Evolutionary conservation across 2,888 invertebrate species (phyloP), one percentile per base, ranked within the genome.

Genomic region (Cephalotes varians): DNA sequence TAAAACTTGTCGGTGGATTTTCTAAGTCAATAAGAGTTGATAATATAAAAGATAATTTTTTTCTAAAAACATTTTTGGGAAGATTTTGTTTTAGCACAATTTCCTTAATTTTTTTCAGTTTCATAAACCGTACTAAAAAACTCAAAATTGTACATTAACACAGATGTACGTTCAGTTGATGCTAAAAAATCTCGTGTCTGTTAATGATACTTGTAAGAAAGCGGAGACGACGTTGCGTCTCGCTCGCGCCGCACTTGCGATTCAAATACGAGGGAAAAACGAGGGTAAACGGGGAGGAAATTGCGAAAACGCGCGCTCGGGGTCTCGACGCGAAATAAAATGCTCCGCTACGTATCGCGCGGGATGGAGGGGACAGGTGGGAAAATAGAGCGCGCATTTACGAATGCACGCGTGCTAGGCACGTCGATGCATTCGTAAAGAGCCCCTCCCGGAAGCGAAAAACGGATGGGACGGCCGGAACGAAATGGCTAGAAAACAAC

Each of bases 381-480:
- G 86, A 81, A 88, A 88, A 88, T 88, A 80, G 88, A 88, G 69
- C 79, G 80, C 18, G 72, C 85, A 81, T 88, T 88, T 88, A 83
- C 74, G 47, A 79, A 65, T 65, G 40, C 67, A 44, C 49, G 51
- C 80, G 44, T 79, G 79, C 76, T 37, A 64, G 56, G 60, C 65
- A 64, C 60, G 49, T 65, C 58, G 67, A 79, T 60, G 67, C 65
- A 82, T 67, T 58, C 58, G 60, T 69, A 69, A 82, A 69, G 60
- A 79, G 56, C 28, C 44, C 21, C 34, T 44, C 31, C 21, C 25
- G 67, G 40, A 54, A 40, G 54, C 31, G 56, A 56, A 71, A 77
- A 77, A 77, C 67, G 44, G 25, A 77, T 56, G 44, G 25, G 12
- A 77, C 56, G 31, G 31, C 21, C 40, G 40, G 34, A 56, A 56